A percentile compares a stretch with the other conserved stretches of the same genome.
Evolutionary conservation across 2,113 vertebrate genomes (phyloP).

Genomic region (Hypomesus transpacificus): DNA sequence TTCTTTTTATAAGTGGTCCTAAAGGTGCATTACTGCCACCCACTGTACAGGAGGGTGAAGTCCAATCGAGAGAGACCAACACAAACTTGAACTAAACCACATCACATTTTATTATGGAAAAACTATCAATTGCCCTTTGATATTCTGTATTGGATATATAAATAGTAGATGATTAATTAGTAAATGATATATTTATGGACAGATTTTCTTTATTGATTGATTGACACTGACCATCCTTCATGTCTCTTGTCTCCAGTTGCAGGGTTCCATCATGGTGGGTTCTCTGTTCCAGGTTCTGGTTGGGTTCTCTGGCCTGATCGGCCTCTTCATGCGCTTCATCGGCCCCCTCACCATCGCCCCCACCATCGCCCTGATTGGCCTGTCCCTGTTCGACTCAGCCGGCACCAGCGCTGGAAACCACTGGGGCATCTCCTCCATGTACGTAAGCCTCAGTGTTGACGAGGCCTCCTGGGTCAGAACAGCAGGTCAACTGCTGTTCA

Average conservation of each 20-base stretch:
- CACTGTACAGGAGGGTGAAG: no score
- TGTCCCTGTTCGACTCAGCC: constrained; percentile 87
- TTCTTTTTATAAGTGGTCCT: no score
- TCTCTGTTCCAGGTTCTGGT: constrained; percentile 90
- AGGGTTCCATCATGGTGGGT: constrained; percentile 89
- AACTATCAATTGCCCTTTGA: no score
- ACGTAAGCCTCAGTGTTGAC: constrained; percentile 48
- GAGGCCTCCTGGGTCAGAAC: no score
- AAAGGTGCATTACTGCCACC: no score
- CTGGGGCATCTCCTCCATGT: constrained; percentile 90
- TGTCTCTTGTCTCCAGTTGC: constrained; percentile 70
- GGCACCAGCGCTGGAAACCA: constrained; percentile 82
- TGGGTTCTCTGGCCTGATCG: constrained; percentile 92
- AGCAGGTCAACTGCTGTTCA: no score
- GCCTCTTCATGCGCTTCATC: constrained; percentile 90
- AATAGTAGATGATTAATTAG: not conserved
- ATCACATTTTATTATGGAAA: no score
- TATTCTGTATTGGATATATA: no score
- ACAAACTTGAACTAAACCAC: no score
- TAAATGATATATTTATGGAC: not conserved
- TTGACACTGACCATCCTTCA: constrained; percentile 10
- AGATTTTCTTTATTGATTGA: not conserved
- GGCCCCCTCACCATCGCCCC: constrained; percentile 96
- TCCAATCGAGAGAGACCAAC: no score
- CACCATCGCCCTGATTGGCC: constrained; percentile 87